These are phyloP conservation scores for Euura saliciscinereae DNA, from an alignment of 1,140 invertebrate species.

Conservation along the genomic window DNA sequence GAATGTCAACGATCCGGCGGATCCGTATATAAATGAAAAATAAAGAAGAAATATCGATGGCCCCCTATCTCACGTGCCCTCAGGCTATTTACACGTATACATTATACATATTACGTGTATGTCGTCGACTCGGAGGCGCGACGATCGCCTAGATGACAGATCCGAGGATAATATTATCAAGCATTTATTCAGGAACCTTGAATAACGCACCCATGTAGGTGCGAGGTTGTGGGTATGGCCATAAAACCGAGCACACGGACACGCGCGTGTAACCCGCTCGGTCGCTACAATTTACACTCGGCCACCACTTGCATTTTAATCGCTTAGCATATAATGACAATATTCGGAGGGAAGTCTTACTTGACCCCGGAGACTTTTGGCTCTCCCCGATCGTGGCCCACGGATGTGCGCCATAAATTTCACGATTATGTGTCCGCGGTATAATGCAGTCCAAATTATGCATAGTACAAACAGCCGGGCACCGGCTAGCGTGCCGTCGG, in stretches of 20 bases:
- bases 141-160: no score
- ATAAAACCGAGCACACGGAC: no score
- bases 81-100: neutral
- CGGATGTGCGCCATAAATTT: constrained; percentile 42
- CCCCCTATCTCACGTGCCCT: neutral
- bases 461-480: constrained; percentile 14
- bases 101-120: neutral
- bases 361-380: constrained; percentile 32
- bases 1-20: constrained; percentile 40
- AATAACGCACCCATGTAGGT: no score
- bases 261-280: no score
- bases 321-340: constrained; percentile 33
- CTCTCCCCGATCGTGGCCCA: constrained; percentile 9
- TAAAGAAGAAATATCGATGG: constrained; percentile 12
- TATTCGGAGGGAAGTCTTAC: constrained; percentile 43
- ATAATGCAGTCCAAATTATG: constrained; percentile 45
- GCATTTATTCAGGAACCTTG: no score
- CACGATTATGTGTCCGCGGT: constrained; percentile 40
- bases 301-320: neutral
- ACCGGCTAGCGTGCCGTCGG: neutral
- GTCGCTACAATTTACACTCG: no score
- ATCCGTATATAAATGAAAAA: constrained; percentile 36
- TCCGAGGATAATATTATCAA: no score
- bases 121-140: no score
- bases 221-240: no score